Base-by-base conservation (phyloP, 2,113 vertebrate genomes). In the Rana temporaria region DNA sequence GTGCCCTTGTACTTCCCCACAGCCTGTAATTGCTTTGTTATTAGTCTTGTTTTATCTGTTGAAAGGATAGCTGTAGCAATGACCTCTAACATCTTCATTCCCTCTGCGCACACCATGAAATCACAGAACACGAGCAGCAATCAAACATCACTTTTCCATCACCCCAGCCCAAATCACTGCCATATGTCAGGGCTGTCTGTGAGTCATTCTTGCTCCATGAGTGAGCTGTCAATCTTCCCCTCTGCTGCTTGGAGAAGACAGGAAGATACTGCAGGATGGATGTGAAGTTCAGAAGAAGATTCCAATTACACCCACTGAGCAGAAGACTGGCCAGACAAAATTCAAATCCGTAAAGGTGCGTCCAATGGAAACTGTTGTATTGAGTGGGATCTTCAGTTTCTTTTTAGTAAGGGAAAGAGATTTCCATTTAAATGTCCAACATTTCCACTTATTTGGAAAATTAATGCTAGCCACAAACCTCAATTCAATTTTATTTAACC, bases 1-100 rank as follows among this genome's bases (percentile, higher is more conserved):
- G 32, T 68, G 53, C 64, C 17, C 53, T 34, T 57, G 55, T 68
- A 79, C 78, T 60, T 79, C 65, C 56, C 65, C 65, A 42, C n/a
- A 42, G 20, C n/a, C 20, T 79, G 20, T 79, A 79, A 79, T 79
- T 79, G 78, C 78, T 68, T 79, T 79, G 57, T 79, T 79, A 68
- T 79, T 79, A 79, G 67, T 59, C 78, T 71, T 80, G 66, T 80
- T 71, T 71, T 80, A 71, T 80, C 78, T 69, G 55, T 80, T 18
- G 67, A 26, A 63, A 59, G 67, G 38, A 71, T 80, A 69, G 56
- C 34, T 71, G 57, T 53, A 63, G 78, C 56, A 26, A 34, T 67
- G 67, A 80, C 56, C 78, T 81, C 75, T 55, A 72, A 81, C 60
- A 73, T 81, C 68, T 73, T 56, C 68, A n/a, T 53, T 64, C 34